Base-by-base conservation (phyloP, 2,888 invertebrate species). In the Pharmacophagus antenor region DNA sequence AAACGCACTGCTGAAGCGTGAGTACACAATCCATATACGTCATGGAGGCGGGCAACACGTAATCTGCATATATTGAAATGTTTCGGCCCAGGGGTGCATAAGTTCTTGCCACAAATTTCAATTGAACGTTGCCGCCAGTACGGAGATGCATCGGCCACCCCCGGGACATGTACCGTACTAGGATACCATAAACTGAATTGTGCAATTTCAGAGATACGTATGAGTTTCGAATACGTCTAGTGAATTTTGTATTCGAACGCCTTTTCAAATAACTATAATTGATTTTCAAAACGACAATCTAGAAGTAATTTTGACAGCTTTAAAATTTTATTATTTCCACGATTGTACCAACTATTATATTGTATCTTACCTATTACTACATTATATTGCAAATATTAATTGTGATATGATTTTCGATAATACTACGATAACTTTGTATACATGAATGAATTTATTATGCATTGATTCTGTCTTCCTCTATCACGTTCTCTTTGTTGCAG, bases 81-180 rank as follows among this genome's bases (percentile, higher is more conserved):
- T 56, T 60, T 51, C 44, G 12, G 48, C 53, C 42, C 48, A 12
- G 42, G 48, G 49, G 62, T 57, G 52, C 55, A 53, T 51, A 66
- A 69, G 69, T 58, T 54, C 53, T 42, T n/a, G 31, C 58, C 59
- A 65, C 73, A 73, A 70, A 74, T 76, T 77, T 76, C 78, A 76
- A 74, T 75, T 70, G 73, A 73, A 70, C 70, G 66, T 62, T 56
- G 63, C 52, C 62, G 58, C 62, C 62, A 27, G 27, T 58, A 37
- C 31, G 27, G 42, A 47, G 58, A 58, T 44, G 31, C 57, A 47
- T 41, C 49, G 53, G 25, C 25, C 12, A 21, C 60, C 55, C 55
- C 12, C 44, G 60, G 60, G 56, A 56, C 17, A 51, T 56, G 17
- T 18, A 56, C 31, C 31, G 47, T 60, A 23, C 51, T 23, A 20